Evolutionary conservation across 1,140 invertebrate genomes (phyloP), one percentile per base, ranked within the genome.

Genomic region (Saccostrea glomerata): DNA sequence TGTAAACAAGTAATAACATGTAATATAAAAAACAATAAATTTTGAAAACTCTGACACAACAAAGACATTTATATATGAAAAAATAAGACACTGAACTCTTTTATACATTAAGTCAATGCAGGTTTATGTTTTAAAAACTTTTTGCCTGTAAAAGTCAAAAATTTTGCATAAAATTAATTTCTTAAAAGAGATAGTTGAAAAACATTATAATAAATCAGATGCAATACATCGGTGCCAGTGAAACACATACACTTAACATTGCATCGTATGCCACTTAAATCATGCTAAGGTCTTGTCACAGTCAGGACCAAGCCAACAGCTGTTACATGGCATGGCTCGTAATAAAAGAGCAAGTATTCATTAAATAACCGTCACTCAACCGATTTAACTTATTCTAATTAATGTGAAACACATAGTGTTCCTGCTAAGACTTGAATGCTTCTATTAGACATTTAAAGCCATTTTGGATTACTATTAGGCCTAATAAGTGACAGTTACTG

Each of bases 401-500:
- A 77, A 23, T 30, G 12, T 77, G 25, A 23, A 77, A 36, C 3
- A 30, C 70, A 4, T 36, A 66, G 23, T 25, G 11, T 36, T 15
- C 13, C 11, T 15, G 25, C 23, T 30, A 5, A 77, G 70, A 13
- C 70, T 30, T 15, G 25, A 25, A 77, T 77, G 25, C 12, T 9
- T 0, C 9, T 12, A 30, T 15, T 11, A 30, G 70, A 77, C 70
- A 30, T 77, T 77, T 77, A 77, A 30, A 13, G 12, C 23, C 30
- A 13, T 36, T 25, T 77, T 12, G 15, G 30, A 77, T 77, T 77
- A 25, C 7, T 36, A 77, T 77, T 77, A 15, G 13, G 70, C 13
- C 25, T 77, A 77, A 77, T 77, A 30, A 12, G 25, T 77, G 70
- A 77, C 70, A 77, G 70, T 77, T 77, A 77, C 17, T 30, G 25